Evolutionary conservation across 2,888 invertebrate species (phyloP).

Genomic region (Epinotia ramella): DNA sequence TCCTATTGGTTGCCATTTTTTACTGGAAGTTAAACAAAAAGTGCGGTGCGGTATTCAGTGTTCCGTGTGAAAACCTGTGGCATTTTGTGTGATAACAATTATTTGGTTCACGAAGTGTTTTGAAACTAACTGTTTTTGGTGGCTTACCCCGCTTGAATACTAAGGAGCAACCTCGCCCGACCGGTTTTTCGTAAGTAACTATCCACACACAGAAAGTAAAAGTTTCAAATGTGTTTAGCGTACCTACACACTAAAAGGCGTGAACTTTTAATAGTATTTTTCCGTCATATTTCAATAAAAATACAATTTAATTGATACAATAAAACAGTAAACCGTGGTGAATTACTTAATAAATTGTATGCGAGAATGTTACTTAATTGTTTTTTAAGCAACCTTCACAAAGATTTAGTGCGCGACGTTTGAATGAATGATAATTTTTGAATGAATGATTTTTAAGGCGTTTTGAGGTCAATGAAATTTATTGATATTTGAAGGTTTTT

Average conservation of each 20-base stretch:
- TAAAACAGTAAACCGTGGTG: constrained; percentile 29
- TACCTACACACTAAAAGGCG: constrained; percentile 28
- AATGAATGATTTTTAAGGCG: constrained; percentile 33
- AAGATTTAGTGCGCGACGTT: constrained; percentile 16
- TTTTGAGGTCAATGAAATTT: constrained; percentile 23
- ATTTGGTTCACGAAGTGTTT: constrained; percentile 55
- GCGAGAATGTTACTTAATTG: constrained; percentile 19
- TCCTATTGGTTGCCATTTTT: constrained; percentile 35
- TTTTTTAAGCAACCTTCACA: constrained; percentile 23
- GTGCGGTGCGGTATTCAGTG: constrained; percentile 49
- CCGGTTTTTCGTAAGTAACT: constrained; percentile 65
- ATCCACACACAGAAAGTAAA: constrained; percentile 60
- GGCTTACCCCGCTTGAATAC: constrained; percentile 38
- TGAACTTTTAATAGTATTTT: not conserved
- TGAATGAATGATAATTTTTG: constrained; percentile 32
- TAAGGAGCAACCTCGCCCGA: constrained; percentile 55
- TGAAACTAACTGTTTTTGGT: constrained; percentile 49
- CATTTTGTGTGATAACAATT: constrained; percentile 56
- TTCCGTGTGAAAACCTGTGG: constrained; percentile 56
- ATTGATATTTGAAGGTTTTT: constrained; percentile 21
- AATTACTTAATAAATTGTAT: constrained; percentile 7
- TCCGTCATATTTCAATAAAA: constrained; percentile 30
- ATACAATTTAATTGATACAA: constrained; percentile 12
- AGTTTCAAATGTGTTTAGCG: constrained; percentile 51
- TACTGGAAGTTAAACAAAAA: constrained; percentile 49